Conservation (phyloP, 2,888 invertebrate species). For the Carabus problematicus region DNA sequence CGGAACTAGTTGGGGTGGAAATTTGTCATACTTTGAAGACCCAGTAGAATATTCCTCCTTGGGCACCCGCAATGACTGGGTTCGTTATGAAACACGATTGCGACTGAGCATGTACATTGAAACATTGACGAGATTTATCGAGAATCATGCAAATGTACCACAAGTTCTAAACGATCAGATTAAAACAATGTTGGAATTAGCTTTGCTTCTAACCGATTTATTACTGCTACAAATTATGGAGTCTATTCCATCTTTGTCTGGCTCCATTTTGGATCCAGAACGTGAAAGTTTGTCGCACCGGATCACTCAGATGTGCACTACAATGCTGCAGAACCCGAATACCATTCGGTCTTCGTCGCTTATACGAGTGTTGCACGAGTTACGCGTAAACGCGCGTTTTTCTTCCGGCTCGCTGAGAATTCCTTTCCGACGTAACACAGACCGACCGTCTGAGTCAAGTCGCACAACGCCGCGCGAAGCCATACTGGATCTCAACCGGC, state of each 20-base stretch:
- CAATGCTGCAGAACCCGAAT: slow-evolving; percentile 54
- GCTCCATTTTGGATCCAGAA: slow-evolving; percentile 55
- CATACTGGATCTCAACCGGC: slow-evolving; percentile 27
- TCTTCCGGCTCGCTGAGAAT: slow-evolving; percentile 11
- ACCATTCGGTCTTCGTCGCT: slow-evolving; percentile 20
- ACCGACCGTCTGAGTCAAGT: slow-evolving; percentile 6
- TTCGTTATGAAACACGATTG: slow-evolving; percentile 55
- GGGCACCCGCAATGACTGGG: slow-evolving; percentile 54
- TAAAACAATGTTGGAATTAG: slow-evolving; percentile 56
- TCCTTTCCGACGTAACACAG: slow-evolving; percentile 14
- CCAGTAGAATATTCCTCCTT: slow-evolving; percentile 45
- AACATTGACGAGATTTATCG: slow-evolving; percentile 60
- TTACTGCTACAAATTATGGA: slow-evolving; percentile 60
- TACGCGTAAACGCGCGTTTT: slow-evolving; percentile 13
- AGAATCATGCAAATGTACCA: slow-evolving; percentile 54
- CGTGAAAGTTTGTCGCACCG: slow-evolving; percentile 53
- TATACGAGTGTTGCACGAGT: slow-evolving; percentile 26
- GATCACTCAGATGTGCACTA: slow-evolving; percentile 55
- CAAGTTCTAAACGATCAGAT: slow-evolving; percentile 49
- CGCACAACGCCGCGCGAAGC: slow-evolving; percentile 26
- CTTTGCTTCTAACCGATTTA: slow-evolving; percentile 61
- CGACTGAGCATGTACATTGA: slow-evolving; percentile 60
- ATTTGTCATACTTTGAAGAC: slow-evolving; percentile 41
- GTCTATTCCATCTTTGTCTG: slow-evolving; percentile 56
- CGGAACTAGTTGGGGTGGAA: slow-evolving; percentile 44